These are phyloP conservation scores for Charaxes varanes DNA, from an alignment of 1,140 invertebrate genomes.

Conservation along the genomic window DNA sequence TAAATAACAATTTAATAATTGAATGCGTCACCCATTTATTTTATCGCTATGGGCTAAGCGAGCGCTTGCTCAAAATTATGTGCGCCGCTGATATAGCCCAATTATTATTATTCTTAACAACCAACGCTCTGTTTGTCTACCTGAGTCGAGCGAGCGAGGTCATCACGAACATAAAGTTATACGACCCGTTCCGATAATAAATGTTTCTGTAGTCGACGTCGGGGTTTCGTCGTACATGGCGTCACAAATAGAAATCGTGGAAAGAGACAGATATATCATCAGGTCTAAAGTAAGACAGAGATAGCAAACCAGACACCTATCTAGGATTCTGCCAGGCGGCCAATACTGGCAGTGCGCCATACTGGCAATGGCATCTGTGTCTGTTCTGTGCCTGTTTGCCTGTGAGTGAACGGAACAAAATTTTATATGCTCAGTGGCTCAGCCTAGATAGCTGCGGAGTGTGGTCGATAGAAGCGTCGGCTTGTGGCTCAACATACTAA, in stretches of 20 bases:
- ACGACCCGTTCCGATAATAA: slow-evolving; percentile 45
- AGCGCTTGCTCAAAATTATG: slow-evolving; percentile 10
- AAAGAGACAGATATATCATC: slow-evolving; percentile 25
- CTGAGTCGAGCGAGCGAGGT: slow-evolving; percentile 44
- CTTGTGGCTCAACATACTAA: slow-evolving; percentile 16
- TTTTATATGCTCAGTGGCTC: slow-evolving; percentile 29
- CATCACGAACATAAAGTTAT: slow-evolving; percentile 39
- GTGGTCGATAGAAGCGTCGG: slow-evolving; percentile 39
- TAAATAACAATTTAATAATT: too few relatives aligned
- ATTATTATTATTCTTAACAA: slow-evolving; percentile 36
- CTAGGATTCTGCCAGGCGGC: slow-evolving; percentile 50
- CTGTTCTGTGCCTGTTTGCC: slow-evolving; percentile 33
- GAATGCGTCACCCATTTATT: too few relatives aligned
- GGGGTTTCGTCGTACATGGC: slow-evolving; percentile 25
- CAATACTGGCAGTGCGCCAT: slow-evolving; percentile 58
- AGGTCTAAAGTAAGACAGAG: slow-evolving; percentile 26
- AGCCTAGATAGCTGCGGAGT: slow-evolving; percentile 30
- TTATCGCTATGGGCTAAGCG: slow-evolving; percentile 6
- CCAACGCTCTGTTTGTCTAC: slow-evolving; percentile 11
- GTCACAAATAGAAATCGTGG: slow-evolving; percentile 30
- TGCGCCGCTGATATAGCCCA: slow-evolving; percentile 17
- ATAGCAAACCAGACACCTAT: slow-evolving; percentile 24
- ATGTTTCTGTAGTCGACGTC: slow-evolving; percentile 29
- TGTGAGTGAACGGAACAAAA: slow-evolving; percentile 54
- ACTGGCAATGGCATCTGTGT: slow-evolving; percentile 56